Percentiles rank a stretch among this genome's conserved stretches.
Evolutionary conservation across 2,888 invertebrate genomes (phyloP).

Genomic region (Fragum whitleyi): DNA sequence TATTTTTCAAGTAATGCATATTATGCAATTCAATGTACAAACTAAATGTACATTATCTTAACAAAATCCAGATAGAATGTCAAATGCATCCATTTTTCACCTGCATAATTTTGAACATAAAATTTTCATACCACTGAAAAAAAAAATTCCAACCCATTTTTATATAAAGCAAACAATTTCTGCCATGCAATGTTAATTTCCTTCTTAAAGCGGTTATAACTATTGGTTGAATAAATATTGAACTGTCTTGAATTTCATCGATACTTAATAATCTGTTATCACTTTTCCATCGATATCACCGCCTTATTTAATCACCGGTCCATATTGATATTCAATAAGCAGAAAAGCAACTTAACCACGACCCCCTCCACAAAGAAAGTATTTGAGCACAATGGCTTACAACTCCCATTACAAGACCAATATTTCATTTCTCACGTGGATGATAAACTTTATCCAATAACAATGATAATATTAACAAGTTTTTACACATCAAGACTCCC

Average conservation of each 20-base stretch:
- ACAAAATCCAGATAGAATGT: too few species aligned
- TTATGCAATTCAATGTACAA: too few species aligned
- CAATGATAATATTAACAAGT: slow-evolving; percentile 45
- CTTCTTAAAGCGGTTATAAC: neutral
- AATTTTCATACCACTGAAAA: too few species aligned
- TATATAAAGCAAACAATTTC: neutral
- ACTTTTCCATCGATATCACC: neutral
- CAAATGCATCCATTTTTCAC: too few species aligned
- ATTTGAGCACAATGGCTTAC: slow-evolving; percentile 4
- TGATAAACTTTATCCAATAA: slow-evolving; percentile 24
- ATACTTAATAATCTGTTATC: slow-evolving; percentile 9
- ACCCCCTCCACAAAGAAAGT: slow-evolving; percentile 15
- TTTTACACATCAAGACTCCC: slow-evolving; percentile 41
- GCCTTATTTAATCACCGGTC: neutral
- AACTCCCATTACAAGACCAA: neutral
- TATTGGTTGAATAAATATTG: neutral
- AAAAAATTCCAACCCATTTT: too few species aligned
- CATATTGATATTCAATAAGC: slow-evolving; percentile 26
- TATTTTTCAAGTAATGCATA: too few species aligned
- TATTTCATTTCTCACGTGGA: slow-evolving; percentile 11
- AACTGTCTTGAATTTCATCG: slow-evolving; percentile 15
- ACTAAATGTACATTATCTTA: too few species aligned
- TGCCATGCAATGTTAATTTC: neutral
- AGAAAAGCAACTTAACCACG: neutral
- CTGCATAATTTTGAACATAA: too few species aligned